These are phyloP conservation scores for Notarius quadriscutis DNA, from an alignment of 2,113 vertebrate species.

Conservation along the genomic window DNA sequence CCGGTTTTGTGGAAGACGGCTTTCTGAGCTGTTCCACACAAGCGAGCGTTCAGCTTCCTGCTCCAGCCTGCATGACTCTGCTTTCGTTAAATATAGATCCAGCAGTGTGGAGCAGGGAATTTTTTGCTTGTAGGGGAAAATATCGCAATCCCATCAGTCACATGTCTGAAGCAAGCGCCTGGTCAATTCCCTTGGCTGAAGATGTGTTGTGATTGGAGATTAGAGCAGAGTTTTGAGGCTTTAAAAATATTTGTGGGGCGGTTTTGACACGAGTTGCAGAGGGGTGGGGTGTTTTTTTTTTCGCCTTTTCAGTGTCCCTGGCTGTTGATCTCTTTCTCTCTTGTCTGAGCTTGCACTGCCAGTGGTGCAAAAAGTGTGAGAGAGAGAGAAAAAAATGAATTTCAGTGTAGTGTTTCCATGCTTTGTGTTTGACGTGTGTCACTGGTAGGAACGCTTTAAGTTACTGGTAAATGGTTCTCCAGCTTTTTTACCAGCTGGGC, in stretches of 20 bases:
- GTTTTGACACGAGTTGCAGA: slow-evolving; percentile 67
- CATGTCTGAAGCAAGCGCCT: not conserved
- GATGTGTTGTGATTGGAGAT: slow-evolving; percentile 18
- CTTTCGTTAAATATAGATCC: slow-evolving; percentile 27
- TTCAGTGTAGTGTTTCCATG: not conserved
- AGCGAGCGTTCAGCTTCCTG: slow-evolving; percentile 11
- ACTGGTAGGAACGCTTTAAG: not conserved
- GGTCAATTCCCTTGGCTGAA: slow-evolving; percentile 13
- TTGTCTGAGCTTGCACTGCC: slow-evolving; percentile 39
- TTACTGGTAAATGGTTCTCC: not conserved
- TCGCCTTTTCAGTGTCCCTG: slow-evolving; percentile 11
- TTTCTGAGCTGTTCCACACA: not conserved
- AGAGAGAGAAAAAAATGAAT: not conserved
- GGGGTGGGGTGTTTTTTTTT: not conserved
- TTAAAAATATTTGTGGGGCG: slow-evolving; percentile 47
- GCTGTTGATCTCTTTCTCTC: not conserved
- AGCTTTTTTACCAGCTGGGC: not conserved
- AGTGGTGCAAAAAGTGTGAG: slow-evolving; percentile 3
- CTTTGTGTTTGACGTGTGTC: not conserved
- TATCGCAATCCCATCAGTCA: slow-evolving; percentile 5
- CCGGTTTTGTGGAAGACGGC: not conserved
- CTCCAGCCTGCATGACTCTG: slow-evolving; percentile 10
- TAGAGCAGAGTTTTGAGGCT: not conserved
- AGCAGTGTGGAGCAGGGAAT: not conserved
- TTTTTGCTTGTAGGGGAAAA: slow-evolving; percentile 22